A percentile compares a stretch with the other conserved stretches of the same genome.
Conservation (phyloP, 1,140 invertebrate genomes). For the Apis florea region DNA sequence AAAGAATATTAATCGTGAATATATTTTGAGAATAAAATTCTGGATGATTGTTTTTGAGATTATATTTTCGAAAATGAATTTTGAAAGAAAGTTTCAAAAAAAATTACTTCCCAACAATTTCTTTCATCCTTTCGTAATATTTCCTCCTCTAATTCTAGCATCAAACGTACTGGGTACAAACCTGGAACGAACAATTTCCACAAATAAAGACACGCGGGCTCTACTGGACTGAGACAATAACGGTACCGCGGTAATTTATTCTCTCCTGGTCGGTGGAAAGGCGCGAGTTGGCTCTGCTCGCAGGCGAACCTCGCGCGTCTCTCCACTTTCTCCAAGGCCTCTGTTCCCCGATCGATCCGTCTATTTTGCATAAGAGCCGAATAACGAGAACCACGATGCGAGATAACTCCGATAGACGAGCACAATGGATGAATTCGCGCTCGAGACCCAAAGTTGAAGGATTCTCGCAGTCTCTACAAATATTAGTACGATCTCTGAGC, state of each 20-base stretch:
- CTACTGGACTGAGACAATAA: slow-evolving; percentile 55
- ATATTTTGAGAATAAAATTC: neutral
- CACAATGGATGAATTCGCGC: slow-evolving; percentile 68
- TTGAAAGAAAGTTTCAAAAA: too few relatives aligned
- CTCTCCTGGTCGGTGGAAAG: slow-evolving; percentile 36
- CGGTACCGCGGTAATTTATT: slow-evolving; percentile 62
- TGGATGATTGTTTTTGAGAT: neutral
- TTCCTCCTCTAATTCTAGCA: neutral
- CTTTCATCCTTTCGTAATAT: neutral
- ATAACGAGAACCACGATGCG: slow-evolving; percentile 68
- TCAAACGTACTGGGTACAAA: neutral
- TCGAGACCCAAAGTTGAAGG: too few relatives aligned
- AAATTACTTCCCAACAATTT: neutral
- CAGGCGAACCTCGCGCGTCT: slow-evolving; percentile 1
- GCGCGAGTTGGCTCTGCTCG: slow-evolving; percentile 18
- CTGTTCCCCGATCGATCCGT: slow-evolving; percentile 38
- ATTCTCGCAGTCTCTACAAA: neutral
- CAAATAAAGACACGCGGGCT: slow-evolving; percentile 40
- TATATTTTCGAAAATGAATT: neutral
- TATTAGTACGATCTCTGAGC: neutral
- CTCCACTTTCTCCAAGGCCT: slow-evolving; percentile 65
- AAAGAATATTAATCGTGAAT: too few relatives aligned
- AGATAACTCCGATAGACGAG: slow-evolving; percentile 69
- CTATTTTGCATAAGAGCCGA: slow-evolving; percentile 65
- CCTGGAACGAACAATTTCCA: neutral